Base-by-base conservation (phyloP, 2,797 vertebrate genomes). In the Dendrocincla fuliginosa region DNA sequence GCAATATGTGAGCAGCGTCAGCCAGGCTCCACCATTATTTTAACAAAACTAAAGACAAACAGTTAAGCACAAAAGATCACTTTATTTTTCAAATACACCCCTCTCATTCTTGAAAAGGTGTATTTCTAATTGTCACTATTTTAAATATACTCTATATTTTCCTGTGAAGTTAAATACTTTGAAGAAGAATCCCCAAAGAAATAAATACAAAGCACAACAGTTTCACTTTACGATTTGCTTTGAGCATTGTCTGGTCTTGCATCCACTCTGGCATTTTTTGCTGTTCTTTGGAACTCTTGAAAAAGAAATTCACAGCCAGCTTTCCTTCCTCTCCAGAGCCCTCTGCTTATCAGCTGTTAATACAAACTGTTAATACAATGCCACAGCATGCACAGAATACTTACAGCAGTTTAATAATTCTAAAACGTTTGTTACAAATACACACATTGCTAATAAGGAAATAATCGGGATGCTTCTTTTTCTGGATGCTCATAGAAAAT, bases 1-100 rank as follows among this genome's bases (percentile, higher is more conserved):
- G 41, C 50, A 71, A 16, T 28, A 74, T 3, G 9, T 19, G 18
- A 78, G 37, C 47, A 90, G 50, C 52, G 69, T 32, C 53, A 64
- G 68, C 65, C 16, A 49, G 46, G 13, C 23, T 83, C 52, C 61
- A 50, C 39, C 35, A 13, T 52, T 65, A 80, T 25, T 73, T 50
- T 57, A 94, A 93, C 3, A 95, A 76, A 94, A 88, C 13, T 56
- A 61, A 44, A 86, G 67, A 90, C 47, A 82, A 89, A 50, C 47
- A 63, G 57, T 91, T 74, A 89, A 96, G 60, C 91, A 85, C 81
- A 94, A 94, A 96, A 93, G 47, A 67, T 52, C 41, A 64, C 68
- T 94, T 97, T 94, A 95, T 96, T 97, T 80, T 82, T 82, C 56
- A 81, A 84, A 79, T 68, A 77, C 87, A 92, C 47, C 84, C 71